Percentiles rank a stretch among this genome's conserved stretches.
Evolutionary conservation across 2,888 invertebrate genomes (phyloP).

Genomic region (Aplocera efformata): DNA sequence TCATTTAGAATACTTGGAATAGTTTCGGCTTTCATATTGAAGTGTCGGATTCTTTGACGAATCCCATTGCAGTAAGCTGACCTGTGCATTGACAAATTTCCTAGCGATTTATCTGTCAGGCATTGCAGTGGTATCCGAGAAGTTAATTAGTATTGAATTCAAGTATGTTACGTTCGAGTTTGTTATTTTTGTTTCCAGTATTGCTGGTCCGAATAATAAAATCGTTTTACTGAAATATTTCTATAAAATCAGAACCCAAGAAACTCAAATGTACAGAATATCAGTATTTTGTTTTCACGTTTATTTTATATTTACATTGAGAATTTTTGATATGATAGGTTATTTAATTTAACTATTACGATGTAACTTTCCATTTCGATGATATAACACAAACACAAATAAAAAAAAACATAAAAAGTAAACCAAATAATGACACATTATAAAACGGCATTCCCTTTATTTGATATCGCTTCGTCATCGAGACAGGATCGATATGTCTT

Average conservation of each 20-base stretch:
- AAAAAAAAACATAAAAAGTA: slow-evolving; percentile 43
- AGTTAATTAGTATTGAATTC: too few species aligned
- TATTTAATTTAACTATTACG: too few species aligned
- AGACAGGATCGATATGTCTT: slow-evolving; percentile 72
- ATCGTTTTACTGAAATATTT: too few species aligned
- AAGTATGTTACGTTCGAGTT: too few species aligned
- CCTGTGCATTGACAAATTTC: neutral
- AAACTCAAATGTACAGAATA: too few species aligned
- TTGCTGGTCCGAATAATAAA: too few species aligned
- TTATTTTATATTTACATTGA: too few species aligned
- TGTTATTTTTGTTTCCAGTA: too few species aligned
- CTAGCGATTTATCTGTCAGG: neutral
- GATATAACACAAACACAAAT: slow-evolving; percentile 38
- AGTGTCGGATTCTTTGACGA: slow-evolving; percentile 17
- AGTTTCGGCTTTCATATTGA: slow-evolving; percentile 28
- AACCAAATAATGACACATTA: slow-evolving; percentile 57
- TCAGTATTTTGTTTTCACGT: too few species aligned
- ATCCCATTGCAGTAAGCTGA: neutral
- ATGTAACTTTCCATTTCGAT: slow-evolving; percentile 36
- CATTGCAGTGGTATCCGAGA: too few species aligned
- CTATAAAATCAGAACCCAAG: too few species aligned
- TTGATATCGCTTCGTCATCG: slow-evolving; percentile 68
- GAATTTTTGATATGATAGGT: too few species aligned
- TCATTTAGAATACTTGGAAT: slow-evolving; percentile 49
- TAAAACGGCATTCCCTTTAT: slow-evolving; percentile 60